A percentile compares a stretch with the other conserved stretches of the same genome.
phyloP scores from a whole-genome alignment of 2,797 vertebrate genomes.

The Poeciliopsis presidionis region DNA sequence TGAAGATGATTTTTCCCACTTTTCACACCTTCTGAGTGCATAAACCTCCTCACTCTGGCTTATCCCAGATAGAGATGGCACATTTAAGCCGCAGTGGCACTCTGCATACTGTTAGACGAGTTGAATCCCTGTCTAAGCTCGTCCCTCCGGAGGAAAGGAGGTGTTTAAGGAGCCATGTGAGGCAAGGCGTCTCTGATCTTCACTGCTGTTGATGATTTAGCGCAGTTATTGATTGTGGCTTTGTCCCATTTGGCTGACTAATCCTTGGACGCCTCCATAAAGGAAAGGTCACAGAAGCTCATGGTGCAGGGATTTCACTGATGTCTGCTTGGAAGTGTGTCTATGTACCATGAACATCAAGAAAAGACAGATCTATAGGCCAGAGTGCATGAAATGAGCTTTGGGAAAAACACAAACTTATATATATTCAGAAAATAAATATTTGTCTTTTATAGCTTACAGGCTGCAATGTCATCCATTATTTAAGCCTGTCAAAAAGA shows the following conservation, averaged over 20 bases:
- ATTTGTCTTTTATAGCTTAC: conserved; percentile 9
- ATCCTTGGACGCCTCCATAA: conserved; percentile 54
- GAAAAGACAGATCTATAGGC: neutral
- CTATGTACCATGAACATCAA: conserved; percentile 3
- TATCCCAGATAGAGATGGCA: conserved; percentile 30
- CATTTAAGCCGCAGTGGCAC: conserved; percentile 34
- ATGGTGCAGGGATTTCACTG: conserved; percentile 30
- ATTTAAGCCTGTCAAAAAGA: conserved; percentile 19
- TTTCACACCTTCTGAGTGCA: conserved; percentile 54
- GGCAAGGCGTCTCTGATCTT: conserved; percentile 60
- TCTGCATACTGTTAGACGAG: conserved; percentile 27
- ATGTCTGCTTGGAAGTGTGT: conserved; percentile 20
- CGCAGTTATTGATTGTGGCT: conserved; percentile 63
- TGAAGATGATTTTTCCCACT: conserved; percentile 3
- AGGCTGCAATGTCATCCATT: conserved; percentile 27
- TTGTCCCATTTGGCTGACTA: conserved; percentile 57
- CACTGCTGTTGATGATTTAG: conserved; percentile 47
- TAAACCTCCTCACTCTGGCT: conserved; percentile 58
- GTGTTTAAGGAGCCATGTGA: conserved; percentile 44
- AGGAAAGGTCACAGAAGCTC: conserved; percentile 54
- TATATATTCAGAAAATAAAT: neutral
- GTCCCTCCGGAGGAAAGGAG: conserved; percentile 25
- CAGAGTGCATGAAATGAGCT: neutral
- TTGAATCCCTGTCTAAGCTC: conserved; percentile 18
- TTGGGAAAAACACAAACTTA: neutral